Conservation (phyloP, 2,888 invertebrate genomes). For the Hermaeophaga mercurialis region DNA sequence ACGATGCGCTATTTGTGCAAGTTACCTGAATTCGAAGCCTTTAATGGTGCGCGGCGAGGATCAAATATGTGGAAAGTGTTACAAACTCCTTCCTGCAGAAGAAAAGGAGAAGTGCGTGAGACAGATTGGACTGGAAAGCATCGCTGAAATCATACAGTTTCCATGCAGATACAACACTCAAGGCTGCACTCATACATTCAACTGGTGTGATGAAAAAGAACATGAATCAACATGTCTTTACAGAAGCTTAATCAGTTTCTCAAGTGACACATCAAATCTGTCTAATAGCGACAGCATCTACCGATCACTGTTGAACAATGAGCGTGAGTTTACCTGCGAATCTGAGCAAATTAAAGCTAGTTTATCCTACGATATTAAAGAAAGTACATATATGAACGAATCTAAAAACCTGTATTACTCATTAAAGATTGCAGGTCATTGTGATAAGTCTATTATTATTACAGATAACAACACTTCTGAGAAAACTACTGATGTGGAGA, state of each 20-base stretch:
- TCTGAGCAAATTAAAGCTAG: conserved; percentile 21
- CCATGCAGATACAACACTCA: conserved; percentile 43
- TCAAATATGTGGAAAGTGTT: conserved; percentile 48
- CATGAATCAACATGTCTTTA: conserved; percentile 46
- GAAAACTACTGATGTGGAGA: conserved; percentile 21
- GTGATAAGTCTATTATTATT: conserved; percentile 25
- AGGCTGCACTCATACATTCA: conserved; percentile 43
- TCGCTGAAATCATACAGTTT: conserved; percentile 43
- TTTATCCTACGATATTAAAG: conserved; percentile 32
- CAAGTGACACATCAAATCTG: not conserved
- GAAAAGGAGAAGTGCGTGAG: conserved; percentile 42
- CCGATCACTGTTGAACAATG: not conserved
- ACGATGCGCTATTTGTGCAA: conserved; percentile 44
- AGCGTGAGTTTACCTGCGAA: conserved; percentile 12
- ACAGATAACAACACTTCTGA: conserved; percentile 5
- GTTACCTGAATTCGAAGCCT: conserved; percentile 45
- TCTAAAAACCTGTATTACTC: conserved; percentile 31
- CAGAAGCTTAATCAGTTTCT: conserved; percentile 18
- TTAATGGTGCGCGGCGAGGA: conserved; percentile 38
- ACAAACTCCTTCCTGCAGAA: conserved; percentile 43
- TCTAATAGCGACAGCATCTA: not conserved
- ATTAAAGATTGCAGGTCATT: conserved; percentile 34
- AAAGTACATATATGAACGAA: conserved; percentile 27
- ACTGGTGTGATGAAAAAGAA: conserved; percentile 40
- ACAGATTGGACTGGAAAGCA: conserved; percentile 45